These are phyloP conservation scores for Cololabis saira DNA, from an alignment of 2,113 vertebrate genomes.

Conservation along the genomic window DNA sequence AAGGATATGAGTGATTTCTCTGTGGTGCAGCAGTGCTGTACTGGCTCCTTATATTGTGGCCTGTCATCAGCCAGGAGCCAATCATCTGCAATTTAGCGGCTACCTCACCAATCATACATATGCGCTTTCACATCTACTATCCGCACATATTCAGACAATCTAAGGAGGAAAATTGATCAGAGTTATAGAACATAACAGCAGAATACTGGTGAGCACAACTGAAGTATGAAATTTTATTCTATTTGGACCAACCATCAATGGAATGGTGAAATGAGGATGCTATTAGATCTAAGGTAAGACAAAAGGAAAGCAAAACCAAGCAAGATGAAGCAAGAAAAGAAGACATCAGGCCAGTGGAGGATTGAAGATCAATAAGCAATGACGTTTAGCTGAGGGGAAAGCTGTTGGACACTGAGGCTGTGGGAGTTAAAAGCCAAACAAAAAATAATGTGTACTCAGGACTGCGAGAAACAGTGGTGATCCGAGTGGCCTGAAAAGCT, in stretches of 20 bases:
- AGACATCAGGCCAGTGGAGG: constrained; percentile 51
- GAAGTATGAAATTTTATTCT: constrained; percentile 2
- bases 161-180: background rate
- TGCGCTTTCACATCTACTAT: background rate
- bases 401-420: constrained; percentile 4
- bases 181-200: background rate
- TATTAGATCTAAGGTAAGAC: constrained; percentile 37
- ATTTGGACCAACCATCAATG: background rate
- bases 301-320: constrained; percentile 36
- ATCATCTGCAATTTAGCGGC: background rate
- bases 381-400: constrained; percentile 26
- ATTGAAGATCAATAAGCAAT: constrained; percentile 56
- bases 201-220: too few species aligned
- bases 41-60: background rate
- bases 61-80: background rate
- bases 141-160: background rate
- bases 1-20: background rate
- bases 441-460: background rate
- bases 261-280: constrained; percentile 21
- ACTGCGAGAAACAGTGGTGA: background rate
- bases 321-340: constrained; percentile 26
- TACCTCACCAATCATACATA: background rate
- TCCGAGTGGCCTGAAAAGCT: too few species aligned
- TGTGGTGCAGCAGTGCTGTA: background rate
- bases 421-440: constrained; percentile 23